Evolutionary conservation across 2,797 vertebrate species (phyloP), one percentile per base, ranked within the genome.

Genomic region (Apogon hyalosoma): DNA sequence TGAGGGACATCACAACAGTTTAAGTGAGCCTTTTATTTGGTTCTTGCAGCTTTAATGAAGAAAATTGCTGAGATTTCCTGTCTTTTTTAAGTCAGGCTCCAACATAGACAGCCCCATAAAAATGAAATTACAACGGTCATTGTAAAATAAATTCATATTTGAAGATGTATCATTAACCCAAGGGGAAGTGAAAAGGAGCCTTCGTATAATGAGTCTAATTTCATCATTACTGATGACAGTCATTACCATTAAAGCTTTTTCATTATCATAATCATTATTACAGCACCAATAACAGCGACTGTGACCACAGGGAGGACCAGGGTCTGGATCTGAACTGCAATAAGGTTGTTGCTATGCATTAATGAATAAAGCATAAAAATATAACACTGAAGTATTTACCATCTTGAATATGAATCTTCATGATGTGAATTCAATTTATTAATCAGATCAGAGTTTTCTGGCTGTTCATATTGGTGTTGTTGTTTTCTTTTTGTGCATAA

Each of bases 251-350:
- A 68, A 65, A 64, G 54, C 63, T 71, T 81, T 58, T 81, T 79
- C 68, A 81, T 84, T 70, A 84, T 73, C 71, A 68, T 78, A 80
- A 82, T 83, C 21, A 66, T 85, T 83, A 73, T 82, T 76, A 69
- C 57, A 77, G 72, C 66, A 56, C 51, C 65, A 82, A 72, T 83
- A 79, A 75, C 68, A 64, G 39, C 8, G 7, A 55, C 61, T 45
- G 49, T 64, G 76, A 57, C 70, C 66, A 75, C 59, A 38, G 57
- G 70, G 75, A 56, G 56, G 43, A 42, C 15, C 13, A 24, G 33
- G 28, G 39, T 2, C 33, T 21, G 48, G 57, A 38, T 40, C 2
- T 52, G 31, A 67, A 18, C 62, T 21, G 31, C 6, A 5, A 49
- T 48, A 15, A 51, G 13, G 40, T 21, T 36, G 9, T 21, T 49